These are phyloP conservation scores for Erinaceus europaeus DNA, from an alignment of 2,113 vertebrate species.

Conservation along the genomic window DNA sequence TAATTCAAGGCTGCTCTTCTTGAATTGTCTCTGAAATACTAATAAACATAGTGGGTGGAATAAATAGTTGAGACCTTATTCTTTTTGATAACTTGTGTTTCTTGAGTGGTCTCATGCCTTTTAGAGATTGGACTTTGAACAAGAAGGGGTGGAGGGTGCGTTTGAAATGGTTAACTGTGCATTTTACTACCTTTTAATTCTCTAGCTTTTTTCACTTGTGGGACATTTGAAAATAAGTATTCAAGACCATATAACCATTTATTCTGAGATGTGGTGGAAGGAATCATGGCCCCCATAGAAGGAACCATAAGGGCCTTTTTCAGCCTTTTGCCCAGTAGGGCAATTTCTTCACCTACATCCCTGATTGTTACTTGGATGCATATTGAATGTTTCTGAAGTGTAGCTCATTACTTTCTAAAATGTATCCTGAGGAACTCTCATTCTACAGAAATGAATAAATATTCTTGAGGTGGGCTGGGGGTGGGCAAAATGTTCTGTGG, in stretches of 20 bases:
- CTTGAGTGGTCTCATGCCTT: slow-evolving; percentile 5
- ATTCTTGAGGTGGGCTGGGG: slow-evolving; percentile 33
- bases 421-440: slow-evolving; percentile 44
- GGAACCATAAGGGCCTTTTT: not conserved
- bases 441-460: slow-evolving; percentile 47
- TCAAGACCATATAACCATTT: slow-evolving; percentile 5
- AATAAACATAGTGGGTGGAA: slow-evolving; percentile 22
- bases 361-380: slow-evolving; percentile 12
- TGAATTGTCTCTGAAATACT: slow-evolving; percentile 23
- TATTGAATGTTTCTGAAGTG: slow-evolving; percentile 38
- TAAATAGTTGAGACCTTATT: slow-evolving; percentile 32
- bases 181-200: slow-evolving; percentile 36
- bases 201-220: slow-evolving; percentile 22
- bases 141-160: not conserved
- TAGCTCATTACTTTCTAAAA: slow-evolving; percentile 46
- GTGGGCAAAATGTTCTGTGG: slow-evolving; percentile 60
- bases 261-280: not conserved
- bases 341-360: slow-evolving; percentile 12
- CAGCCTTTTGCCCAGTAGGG: not conserved
- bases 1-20: not conserved
- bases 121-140: slow-evolving; percentile 24
- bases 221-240: slow-evolving; percentile 39
- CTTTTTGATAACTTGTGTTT: slow-evolving; percentile 10
- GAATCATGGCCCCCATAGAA: slow-evolving; percentile 25
- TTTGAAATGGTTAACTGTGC: slow-evolving; percentile 17